Conservation (phyloP, 1,140 invertebrate species). For the Aphis gossypii region DNA sequence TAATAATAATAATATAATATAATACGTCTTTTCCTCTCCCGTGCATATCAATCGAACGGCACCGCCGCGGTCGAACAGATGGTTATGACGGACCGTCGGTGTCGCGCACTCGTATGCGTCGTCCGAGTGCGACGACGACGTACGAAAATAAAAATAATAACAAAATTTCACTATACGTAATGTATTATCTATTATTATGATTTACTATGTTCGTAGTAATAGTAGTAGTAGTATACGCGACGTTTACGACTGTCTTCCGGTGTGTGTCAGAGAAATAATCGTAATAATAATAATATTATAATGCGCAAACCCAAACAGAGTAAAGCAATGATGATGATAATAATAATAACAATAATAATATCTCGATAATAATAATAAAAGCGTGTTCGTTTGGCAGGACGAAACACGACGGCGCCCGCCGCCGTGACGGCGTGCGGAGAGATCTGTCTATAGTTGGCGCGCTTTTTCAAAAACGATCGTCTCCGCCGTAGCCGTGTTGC, state of each 20-base stretch:
- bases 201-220: background rate
- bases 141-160: conserved; percentile 27
- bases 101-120: background rate
- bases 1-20: background rate
- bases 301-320: conserved; percentile 12
- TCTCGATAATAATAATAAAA: background rate
- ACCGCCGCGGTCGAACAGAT: background rate
- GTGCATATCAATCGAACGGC: conserved; percentile 1
- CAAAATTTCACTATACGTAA: background rate
- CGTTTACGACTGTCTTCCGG: conserved; percentile 29
- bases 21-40: conserved; percentile 6
- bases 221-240: background rate
- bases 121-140: background rate
- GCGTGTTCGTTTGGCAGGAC: background rate
- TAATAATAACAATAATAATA: background rate
- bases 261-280: background rate
- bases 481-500: background rate
- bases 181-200: background rate
- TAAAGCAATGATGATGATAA: background rate
- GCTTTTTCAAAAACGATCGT: conserved; percentile 33
- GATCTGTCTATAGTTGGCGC: background rate
- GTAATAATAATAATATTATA: background rate
- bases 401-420: background rate
- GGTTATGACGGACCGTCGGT: background rate
- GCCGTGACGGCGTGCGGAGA: background rate